Base-by-base conservation (phyloP, 2,797 vertebrate genomes). In the Hoplostethus mediterraneus region DNA sequence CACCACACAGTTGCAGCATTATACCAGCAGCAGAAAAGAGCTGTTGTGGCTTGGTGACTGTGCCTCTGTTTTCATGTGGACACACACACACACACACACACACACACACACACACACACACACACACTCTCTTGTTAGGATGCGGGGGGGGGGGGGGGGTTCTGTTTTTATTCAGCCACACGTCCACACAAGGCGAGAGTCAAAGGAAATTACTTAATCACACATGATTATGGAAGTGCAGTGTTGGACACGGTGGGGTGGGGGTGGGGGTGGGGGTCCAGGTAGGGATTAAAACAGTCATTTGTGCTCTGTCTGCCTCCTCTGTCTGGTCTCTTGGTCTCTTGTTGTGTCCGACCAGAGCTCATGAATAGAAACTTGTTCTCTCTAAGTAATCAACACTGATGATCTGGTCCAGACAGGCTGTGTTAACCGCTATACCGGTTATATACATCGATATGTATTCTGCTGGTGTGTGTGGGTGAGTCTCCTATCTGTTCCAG, bases 1-100 rank as follows among this genome's bases (percentile, higher is more conserved):
- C 56, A 42, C 49, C 56, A 67, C 75, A 85, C 92, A 91, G 88
- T 90, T 21, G 67, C 77, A 69, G 81, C 75, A 55, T 91, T 93
- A 86, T 93, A 57, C 48, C 25, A 45, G 31, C 62, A 14, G 73
- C 66, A 92, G 87, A 92, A 93, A 80, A 81, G 87, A 79, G 64
- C 70, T 81, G 81, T 87, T 92, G 86, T 93, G 61, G 6, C 59
- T 6, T 4, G 4, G 78, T 80, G 85, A 87, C 82, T 89, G 80
- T 52, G 73, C 56, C 55, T 75, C 80, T 90, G 89, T 92, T 83
- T 82, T 81, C 85, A 38, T 79, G 67, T 63, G 33, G 30, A 71
- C 53, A 49, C 67, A 71, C 65, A 68, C 42, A 8, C 28, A 17
- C 40, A 25, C 56, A 14, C 17, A 61, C 56, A 36, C 59, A 63